phyloP scores from a whole-genome alignment of 2,888 invertebrate genomes.

The Xestobium rufovillosum region DNA sequence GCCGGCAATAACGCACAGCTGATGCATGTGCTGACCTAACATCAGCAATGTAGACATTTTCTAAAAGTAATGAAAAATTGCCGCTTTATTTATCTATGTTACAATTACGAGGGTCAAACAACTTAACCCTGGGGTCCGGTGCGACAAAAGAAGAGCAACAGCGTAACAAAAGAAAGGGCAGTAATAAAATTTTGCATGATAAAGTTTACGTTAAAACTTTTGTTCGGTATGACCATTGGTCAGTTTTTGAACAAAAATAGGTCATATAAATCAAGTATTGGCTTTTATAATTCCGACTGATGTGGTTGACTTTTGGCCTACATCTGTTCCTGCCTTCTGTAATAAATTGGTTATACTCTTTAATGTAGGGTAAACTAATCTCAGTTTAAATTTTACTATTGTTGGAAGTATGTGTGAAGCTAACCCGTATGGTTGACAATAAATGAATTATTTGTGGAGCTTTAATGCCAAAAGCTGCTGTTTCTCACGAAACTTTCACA shows the following conservation, averaged over 20 bases:
- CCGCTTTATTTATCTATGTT: conserved; percentile 42
- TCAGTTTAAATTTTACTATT: conserved; percentile 27
- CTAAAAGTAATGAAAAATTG: conserved; percentile 37
- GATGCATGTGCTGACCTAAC: no score
- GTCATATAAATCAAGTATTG: conserved; percentile 42
- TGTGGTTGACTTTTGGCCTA: conserved; percentile 44
- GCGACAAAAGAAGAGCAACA: conserved; percentile 33
- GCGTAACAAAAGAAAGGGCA: conserved; percentile 33
- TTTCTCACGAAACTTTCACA: no score
- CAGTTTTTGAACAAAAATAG: conserved; percentile 36
- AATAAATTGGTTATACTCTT: conserved; percentile 30
- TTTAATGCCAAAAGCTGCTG: no score
- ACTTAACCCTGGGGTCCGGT: conserved; percentile 40
- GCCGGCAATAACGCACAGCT: no score
- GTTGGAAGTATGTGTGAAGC: background rate
- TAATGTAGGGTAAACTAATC: conserved; percentile 24
- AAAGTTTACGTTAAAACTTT: conserved; percentile 32
- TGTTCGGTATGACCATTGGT: conserved; percentile 34
- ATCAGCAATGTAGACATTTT: no score
- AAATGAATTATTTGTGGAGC: no score
- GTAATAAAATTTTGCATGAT: conserved; percentile 37
- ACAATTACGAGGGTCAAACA: conserved; percentile 43
- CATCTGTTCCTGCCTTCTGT: conserved; percentile 40
- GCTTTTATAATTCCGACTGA: conserved; percentile 34
- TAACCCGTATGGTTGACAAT: background rate